Evolutionary conservation across 1,140 invertebrate species (phyloP).

Genomic region (Dreissena rostriformis): DNA sequence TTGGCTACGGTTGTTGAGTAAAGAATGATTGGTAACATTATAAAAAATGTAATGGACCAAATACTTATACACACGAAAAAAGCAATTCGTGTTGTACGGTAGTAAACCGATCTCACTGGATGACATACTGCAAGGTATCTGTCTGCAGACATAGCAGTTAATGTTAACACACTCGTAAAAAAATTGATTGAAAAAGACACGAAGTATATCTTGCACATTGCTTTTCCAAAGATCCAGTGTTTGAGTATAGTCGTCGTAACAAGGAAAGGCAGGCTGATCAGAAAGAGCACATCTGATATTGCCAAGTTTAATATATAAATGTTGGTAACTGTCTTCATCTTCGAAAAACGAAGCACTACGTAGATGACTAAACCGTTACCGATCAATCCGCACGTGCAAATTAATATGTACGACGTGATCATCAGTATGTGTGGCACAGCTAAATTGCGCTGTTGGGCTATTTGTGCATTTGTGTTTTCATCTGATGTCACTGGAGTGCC

Average conservation of each 20-base stretch:
- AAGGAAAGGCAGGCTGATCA: conserved; percentile 96
- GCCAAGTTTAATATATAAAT: conserved; percentile 98
- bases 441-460: not conserved
- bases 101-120: conserved; percentile 92
- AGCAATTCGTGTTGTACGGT: conserved; percentile 78
- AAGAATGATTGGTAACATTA: conserved; percentile 93
- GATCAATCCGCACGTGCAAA: conserved; percentile 93
- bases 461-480: not conserved
- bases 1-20: conserved; percentile 87
- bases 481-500: not conserved
- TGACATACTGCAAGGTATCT: conserved; percentile 98
- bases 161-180: conserved; percentile 96
- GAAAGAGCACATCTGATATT: conserved; percentile 96
- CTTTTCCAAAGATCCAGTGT: conserved; percentile 94
- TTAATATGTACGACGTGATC: conserved; percentile 83
- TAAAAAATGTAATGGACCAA: conserved; percentile 82
- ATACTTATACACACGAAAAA: conserved; percentile 79
- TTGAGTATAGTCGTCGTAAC: conserved; percentile 92
- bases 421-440: conserved; percentile 39
- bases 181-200: conserved; percentile 97
- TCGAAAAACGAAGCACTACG: conserved; percentile 91
- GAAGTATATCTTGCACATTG: conserved; percentile 93
- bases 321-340: conserved; percentile 99
- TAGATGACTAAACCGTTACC: conserved; percentile 98
- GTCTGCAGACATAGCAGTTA: conserved; percentile 97